These are phyloP conservation scores for Chouioia cunea DNA, from an alignment of 2,888 invertebrate species.

Conservation along the genomic window DNA sequence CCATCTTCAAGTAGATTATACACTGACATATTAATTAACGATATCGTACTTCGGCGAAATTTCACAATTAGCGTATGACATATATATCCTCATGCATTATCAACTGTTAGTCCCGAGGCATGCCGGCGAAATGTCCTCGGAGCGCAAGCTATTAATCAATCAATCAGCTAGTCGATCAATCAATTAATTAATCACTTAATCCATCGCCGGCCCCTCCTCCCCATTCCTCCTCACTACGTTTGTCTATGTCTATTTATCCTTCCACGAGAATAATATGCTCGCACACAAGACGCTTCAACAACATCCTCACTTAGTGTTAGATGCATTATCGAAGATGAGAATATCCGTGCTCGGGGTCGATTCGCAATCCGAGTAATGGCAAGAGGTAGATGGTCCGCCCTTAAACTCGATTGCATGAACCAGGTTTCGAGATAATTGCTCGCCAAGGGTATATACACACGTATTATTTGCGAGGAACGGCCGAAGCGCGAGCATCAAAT, in stretches of 20 bases:
- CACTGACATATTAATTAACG: no score
- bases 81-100: no score
- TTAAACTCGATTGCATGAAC: conserved; percentile 37
- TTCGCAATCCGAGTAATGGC: conserved; percentile 62
- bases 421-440: conserved; percentile 23
- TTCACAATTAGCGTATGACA: no score
- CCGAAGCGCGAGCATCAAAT: conserved; percentile 22
- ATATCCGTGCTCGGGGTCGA: conserved; percentile 52
- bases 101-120: background rate
- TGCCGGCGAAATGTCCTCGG: no score
- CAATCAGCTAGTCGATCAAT: conserved; percentile 33
- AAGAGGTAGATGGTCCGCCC: background rate
- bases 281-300: background rate
- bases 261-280: background rate
- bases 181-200: conserved; percentile 23
- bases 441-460: background rate
- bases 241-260: conserved; percentile 22
- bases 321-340: conserved; percentile 66
- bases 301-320: conserved; percentile 59
- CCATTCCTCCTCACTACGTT: background rate
- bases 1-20: no score
- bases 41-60: no score
- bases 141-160: conserved; percentile 17
- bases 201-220: background rate
- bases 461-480: conserved; percentile 26